Evolutionary conservation across 1,140 invertebrate species (phyloP).

Genomic region (Thaumetopoea pityocampa): DNA sequence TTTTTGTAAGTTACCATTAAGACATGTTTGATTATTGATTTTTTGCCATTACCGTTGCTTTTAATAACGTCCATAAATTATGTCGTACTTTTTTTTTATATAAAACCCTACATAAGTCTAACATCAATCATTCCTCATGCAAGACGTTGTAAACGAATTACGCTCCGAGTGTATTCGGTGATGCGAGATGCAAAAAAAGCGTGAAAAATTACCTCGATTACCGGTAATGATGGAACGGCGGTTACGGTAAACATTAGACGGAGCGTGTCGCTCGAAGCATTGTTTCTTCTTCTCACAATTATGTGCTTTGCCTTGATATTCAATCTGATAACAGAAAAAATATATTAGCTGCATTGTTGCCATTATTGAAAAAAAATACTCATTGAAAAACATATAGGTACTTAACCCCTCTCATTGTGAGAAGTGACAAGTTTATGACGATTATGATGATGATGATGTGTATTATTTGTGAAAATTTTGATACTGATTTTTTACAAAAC

Average conservation of each 20-base stretch:
- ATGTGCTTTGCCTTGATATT: too few relatives aligned
- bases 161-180: slow-evolving; percentile 45
- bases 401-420: too few relatives aligned
- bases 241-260: slow-evolving; percentile 17
- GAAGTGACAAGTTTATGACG: too few relatives aligned
- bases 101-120: slow-evolving; percentile 37
- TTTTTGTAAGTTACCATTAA: slow-evolving; percentile 27
- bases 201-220: slow-evolving; percentile 62
- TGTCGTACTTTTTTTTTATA: slow-evolving; percentile 41
- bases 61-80: slow-evolving; percentile 45
- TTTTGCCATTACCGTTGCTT: slow-evolving; percentile 13
- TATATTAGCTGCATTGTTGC: too few relatives aligned
- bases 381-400: too few relatives aligned
- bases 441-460: too few relatives aligned
- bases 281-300: slow-evolving; percentile 16
- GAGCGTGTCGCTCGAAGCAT: slow-evolving; percentile 12
- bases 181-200: slow-evolving; percentile 53
- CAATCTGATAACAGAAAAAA: too few relatives aligned
- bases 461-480: too few relatives aligned
- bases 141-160: slow-evolving; percentile 56
- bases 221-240: slow-evolving; percentile 51
- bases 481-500: too few relatives aligned
- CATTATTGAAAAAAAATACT: too few relatives aligned
- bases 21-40: slow-evolving; percentile 20
- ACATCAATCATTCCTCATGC: slow-evolving; percentile 63